Evolutionary conservation across 2,797 vertebrate species (phyloP).

Genomic region (Sebastes umbrosus): DNA sequence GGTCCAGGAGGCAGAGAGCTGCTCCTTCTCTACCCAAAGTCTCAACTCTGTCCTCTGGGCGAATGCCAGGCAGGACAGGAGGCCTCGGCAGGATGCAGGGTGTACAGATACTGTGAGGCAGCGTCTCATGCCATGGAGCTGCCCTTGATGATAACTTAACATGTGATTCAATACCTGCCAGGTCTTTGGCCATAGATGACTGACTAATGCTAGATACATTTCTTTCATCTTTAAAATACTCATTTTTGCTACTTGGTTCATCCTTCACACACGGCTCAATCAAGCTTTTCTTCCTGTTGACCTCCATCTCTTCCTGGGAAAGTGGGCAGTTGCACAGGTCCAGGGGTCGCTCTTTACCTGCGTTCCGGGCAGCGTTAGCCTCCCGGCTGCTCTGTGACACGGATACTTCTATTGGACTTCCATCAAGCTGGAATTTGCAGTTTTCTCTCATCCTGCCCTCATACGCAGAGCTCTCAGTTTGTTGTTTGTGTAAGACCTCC

Average conservation of each 20-base stretch:
- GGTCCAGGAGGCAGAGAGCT: slow-evolving; percentile 64
- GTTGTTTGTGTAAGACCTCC: slow-evolving; percentile 26
- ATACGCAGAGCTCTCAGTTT: background rate
- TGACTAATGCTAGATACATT: slow-evolving; percentile 18
- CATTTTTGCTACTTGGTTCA: background rate
- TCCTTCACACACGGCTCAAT: background rate
- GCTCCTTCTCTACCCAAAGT: slow-evolving; percentile 14
- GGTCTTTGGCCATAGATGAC: slow-evolving; percentile 15
- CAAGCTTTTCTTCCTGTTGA: slow-evolving; percentile 25
- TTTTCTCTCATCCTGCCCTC: slow-evolving; percentile 34
- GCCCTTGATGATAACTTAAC: slow-evolving; percentile 4
- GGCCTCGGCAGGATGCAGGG: slow-evolving; percentile 21
- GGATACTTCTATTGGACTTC: slow-evolving; percentile 15
- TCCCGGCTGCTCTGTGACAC: slow-evolving; percentile 26
- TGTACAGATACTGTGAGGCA: background rate
- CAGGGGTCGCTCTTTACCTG: slow-evolving; percentile 56
- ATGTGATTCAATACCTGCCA: background rate
- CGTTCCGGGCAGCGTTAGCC: slow-evolving; percentile 28
- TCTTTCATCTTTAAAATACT: slow-evolving; percentile 14
- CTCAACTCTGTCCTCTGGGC: slow-evolving; percentile 12
- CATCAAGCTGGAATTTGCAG: slow-evolving; percentile 41
- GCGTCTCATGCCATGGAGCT: background rate
- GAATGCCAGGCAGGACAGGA: slow-evolving; percentile 19
- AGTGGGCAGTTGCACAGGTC: slow-evolving; percentile 56
- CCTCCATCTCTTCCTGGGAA: slow-evolving; percentile 23